These are phyloP conservation scores for Neocrepidodera transversa DNA, from an alignment of 2,888 invertebrate genomes.

Conservation along the genomic window DNA sequence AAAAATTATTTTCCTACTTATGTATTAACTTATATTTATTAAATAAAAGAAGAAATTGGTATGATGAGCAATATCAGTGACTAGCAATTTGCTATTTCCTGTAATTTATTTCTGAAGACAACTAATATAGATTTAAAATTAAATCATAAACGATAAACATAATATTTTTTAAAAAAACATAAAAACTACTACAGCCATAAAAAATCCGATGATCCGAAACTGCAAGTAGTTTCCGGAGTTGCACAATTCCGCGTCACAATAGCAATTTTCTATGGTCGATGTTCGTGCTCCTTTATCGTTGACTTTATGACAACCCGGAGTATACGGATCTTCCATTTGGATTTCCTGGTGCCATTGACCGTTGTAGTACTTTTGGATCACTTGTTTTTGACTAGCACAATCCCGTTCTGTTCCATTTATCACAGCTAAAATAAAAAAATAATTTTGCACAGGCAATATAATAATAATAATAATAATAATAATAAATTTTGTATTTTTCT, in stretches of 20 bases:
- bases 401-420: slow-evolving; percentile 70
- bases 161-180: not conserved
- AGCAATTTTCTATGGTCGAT: slow-evolving; percentile 74
- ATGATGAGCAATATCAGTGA: too few species aligned
- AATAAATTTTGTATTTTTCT: too few species aligned
- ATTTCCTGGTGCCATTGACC: slow-evolving; percentile 72
- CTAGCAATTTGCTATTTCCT: too few species aligned
- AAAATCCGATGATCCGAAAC: slow-evolving; percentile 1
- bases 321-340: slow-evolving; percentile 73
- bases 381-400: slow-evolving; percentile 77
- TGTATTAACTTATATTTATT: too few species aligned
- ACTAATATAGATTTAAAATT: too few species aligned
- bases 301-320: slow-evolving; percentile 71
- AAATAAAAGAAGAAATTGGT: too few species aligned
- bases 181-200: slow-evolving; percentile 32
- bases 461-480: too few species aligned
- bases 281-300: slow-evolving; percentile 71
- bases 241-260: slow-evolving; percentile 77
- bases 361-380: slow-evolving; percentile 67
- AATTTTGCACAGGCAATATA: too few species aligned
- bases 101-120: too few species aligned
- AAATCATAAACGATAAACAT: not conserved
- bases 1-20: too few species aligned
- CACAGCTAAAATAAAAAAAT: slow-evolving; percentile 48
- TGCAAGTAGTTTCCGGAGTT: slow-evolving; percentile 59